Percentiles rank a stretch among this genome's conserved stretches.
Evolutionary conservation across 1,140 invertebrate species (phyloP).

Genomic region (Tetranychus urticae): DNA sequence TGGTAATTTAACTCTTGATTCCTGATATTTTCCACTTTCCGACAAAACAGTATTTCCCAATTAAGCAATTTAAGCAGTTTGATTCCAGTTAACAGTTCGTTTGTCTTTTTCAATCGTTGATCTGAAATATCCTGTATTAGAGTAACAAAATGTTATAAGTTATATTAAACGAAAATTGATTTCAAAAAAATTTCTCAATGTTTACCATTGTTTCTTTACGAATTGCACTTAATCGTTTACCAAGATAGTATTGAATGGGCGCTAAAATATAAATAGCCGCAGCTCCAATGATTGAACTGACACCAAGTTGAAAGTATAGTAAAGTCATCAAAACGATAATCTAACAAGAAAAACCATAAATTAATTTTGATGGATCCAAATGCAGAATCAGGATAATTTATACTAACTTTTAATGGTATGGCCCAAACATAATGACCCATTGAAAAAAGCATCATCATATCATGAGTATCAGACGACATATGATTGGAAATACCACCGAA

Average conservation of each 20-base stretch:
- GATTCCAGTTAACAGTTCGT: conserved; percentile 54
- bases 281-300: conserved; percentile 49
- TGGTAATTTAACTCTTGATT: conserved; percentile 42
- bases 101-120: conserved; percentile 42
- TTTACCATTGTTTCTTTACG: conserved; percentile 17
- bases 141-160: conserved; percentile 4
- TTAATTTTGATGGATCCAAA: background rate
- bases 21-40: conserved; percentile 35
- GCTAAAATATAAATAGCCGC: conserved; percentile 18
- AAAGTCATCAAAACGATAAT: conserved; percentile 42
- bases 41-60: conserved; percentile 48
- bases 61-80: conserved; percentile 53
- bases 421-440: conserved; percentile 64
- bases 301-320: conserved; percentile 45
- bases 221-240: conserved; percentile 17
- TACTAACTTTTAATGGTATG: conserved; percentile 48
- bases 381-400: background rate
- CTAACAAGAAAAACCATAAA: conserved; percentile 22
- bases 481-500: conserved; percentile 48
- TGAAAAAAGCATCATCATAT: conserved; percentile 58
- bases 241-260: conserved; percentile 21
- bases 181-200: background rate
- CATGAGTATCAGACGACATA: conserved; percentile 52
- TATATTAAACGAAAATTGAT: background rate
- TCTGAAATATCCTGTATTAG: conserved; percentile 35